These are phyloP conservation scores for Mimachlamys varia DNA, from an alignment of 2,888 invertebrate genomes.

Conservation along the genomic window DNA sequence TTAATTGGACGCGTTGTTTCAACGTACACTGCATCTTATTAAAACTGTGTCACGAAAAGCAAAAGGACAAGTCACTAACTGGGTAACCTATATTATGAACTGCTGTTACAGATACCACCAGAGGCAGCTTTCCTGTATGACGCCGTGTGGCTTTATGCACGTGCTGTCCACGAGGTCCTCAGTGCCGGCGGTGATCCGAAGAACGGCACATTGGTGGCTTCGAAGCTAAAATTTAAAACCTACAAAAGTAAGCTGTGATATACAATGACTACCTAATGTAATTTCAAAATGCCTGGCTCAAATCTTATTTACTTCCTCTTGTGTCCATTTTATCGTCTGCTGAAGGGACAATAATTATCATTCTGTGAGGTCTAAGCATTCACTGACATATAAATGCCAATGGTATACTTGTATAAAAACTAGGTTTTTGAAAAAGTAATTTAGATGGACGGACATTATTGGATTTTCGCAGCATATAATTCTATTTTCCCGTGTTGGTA, in stretches of 20 bases:
- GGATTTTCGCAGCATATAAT: neutral
- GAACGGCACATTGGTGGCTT: slow-evolving; percentile 80
- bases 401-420: too few species aligned
- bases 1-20: neutral
- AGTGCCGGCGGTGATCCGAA: slow-evolving; percentile 72
- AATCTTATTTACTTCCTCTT: neutral
- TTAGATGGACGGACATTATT: neutral
- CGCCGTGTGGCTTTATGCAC: slow-evolving; percentile 82
- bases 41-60: neutral
- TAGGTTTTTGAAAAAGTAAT: neutral
- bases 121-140: slow-evolving; percentile 82
- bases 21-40: neutral
- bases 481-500: neutral
- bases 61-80: neutral
- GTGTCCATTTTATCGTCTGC: neutral
- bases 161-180: slow-evolving; percentile 80
- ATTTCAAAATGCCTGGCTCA: neutral
- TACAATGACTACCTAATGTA: neutral
- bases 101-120: slow-evolving; percentile 68
- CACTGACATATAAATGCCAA: too few species aligned
- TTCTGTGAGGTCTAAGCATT: too few species aligned
- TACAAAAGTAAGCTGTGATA: slow-evolving; percentile 80
- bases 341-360: neutral
- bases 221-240: slow-evolving; percentile 79
- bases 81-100: neutral